Evolutionary conservation across 2,888 invertebrate species (phyloP), one percentile per base, ranked within the genome.

Genomic region (Nomada goodeniana): DNA sequence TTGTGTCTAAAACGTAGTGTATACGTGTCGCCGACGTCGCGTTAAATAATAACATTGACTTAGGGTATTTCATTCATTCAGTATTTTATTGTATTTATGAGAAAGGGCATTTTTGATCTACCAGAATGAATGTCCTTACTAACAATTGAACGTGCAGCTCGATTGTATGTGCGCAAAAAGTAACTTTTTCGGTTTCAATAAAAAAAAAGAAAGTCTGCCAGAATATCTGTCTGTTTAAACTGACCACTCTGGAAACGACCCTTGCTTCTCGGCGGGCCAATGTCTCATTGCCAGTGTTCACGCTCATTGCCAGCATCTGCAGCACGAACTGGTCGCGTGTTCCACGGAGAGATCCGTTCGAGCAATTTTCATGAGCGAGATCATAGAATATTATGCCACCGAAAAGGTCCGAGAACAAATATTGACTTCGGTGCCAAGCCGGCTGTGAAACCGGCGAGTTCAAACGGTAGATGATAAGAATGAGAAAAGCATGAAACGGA

Each of bases 331-430:
- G 57, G 26, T 53, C n/a, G 44, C 13, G 69, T 36, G 36, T 57
- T 42, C 50, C 52, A 68, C 47, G 47, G 55, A 83, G 82, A 72
- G 67, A 64, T 77, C 63, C 23, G 68, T 85, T 82, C 79, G 85
- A 88, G 74, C 82, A 88, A 85, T 89, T 89, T 90, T 89, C 86
- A 71, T 78, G 83, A 84, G 76, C 81, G 83, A 88, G 85, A 89
- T 90, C 84, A 79, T 82, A 81, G 89, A 71, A 86, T 90, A 90
- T 91, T 89, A 84, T 86, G 88, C 78, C 76, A 81, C 84, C 81
- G 68, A 82, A 84, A 83, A 82, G 84, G 81, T 84, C 73, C 65
- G 80, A 76, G 86, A 72, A 87, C 90, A 91, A 91, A 91, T 91
- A 90, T 92, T 91, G 88, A 88, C 86, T 88, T 47, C 59, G 53